Evolutionary conservation across 2,797 vertebrate genomes (phyloP), one percentile per base, ranked within the genome.

Genomic region (Percopsis omiscomaycus): DNA sequence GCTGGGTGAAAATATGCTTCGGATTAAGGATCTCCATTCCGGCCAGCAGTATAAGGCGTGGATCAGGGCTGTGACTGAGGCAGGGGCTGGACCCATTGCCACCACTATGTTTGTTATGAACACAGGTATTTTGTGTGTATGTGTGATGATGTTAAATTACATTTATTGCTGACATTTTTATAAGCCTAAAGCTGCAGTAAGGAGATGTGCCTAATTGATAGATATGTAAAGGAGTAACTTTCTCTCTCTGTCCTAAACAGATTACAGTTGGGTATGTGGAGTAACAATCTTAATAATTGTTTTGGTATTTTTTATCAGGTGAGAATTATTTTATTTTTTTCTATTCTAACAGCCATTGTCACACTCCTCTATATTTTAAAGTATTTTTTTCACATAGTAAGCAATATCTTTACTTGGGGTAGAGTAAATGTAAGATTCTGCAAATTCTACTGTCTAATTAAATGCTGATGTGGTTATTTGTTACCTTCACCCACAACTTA

Each of bases 11-110:
- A 52, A 55, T 0, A 79, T 64, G 0, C 75, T 56, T 2, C 0
- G 5, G 3, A 47, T 88, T 55, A 2, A 0, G 4, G 0, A 48
- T 8, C 86, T 93, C 14, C 65, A 47, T 22, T 82, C 86, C 11
- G 77, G 45, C 15, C 69, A 78, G 53, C 10, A 74, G 0, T 91
- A 93, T 37, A 32, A 71, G 16, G 77, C 81, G 30, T 90, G 89
- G 89, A 83, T 93, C 56, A 72, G 72, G 32, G 92, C 89, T 10
- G 84, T 89, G 60, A 91, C 77, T 13, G 11, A 2, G 3, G 86
- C 81, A 2, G 92, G 90, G 4, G 48, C 61, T 29, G 91, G 92
- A 77, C 47, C 12, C 14, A 85, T 63, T 4, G 12, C 30, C 59
- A 77, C 53, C 4, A 4, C 1, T 15, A 59, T 0, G 1, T 89